Evolutionary conservation across 1,140 invertebrate genomes (phyloP).

Genomic region (Vanessa atalanta): DNA sequence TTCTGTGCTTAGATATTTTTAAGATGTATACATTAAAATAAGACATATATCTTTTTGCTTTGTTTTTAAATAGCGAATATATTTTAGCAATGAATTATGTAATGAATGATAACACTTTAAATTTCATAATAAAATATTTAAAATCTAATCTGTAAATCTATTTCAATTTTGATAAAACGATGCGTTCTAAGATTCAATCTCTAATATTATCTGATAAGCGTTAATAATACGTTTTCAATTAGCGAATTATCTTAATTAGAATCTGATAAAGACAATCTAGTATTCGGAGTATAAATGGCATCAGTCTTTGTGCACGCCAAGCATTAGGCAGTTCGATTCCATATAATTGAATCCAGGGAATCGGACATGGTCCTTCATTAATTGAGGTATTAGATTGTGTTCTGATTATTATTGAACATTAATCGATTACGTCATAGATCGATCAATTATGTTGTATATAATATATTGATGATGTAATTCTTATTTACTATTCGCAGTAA

Average conservation of each 20-base stretch:
- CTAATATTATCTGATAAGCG: not conserved
- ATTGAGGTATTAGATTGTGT: conserved; percentile 11
- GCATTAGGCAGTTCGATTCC: conserved; percentile 57
- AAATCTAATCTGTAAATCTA: no score
- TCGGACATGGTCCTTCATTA: conserved; percentile 2
- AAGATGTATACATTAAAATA: no score
- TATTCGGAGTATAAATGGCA: conserved; percentile 41
- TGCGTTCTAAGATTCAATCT: not conserved
- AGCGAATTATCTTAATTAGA: conserved; percentile 39
- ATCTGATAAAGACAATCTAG: conserved; percentile 44
- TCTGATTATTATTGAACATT: conserved; percentile 6
- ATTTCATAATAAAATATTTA: no score
- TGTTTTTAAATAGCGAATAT: no score
- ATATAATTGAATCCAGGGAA: conserved; percentile 55
- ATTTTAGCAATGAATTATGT: no score
- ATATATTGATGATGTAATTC: not conserved
- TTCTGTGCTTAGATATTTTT: no score
- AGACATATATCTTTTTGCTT: no score
- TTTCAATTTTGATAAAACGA: no score
- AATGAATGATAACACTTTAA: no score
- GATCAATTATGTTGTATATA: conserved; percentile 50
- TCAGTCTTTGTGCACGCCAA: conserved; percentile 46
- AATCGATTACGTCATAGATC: conserved; percentile 50
- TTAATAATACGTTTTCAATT: conserved; percentile 14
- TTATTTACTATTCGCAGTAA: not conserved